Evolutionary conservation across 1,140 invertebrate species (phyloP).

Genomic region (Schlechtendalia chinensis): DNA sequence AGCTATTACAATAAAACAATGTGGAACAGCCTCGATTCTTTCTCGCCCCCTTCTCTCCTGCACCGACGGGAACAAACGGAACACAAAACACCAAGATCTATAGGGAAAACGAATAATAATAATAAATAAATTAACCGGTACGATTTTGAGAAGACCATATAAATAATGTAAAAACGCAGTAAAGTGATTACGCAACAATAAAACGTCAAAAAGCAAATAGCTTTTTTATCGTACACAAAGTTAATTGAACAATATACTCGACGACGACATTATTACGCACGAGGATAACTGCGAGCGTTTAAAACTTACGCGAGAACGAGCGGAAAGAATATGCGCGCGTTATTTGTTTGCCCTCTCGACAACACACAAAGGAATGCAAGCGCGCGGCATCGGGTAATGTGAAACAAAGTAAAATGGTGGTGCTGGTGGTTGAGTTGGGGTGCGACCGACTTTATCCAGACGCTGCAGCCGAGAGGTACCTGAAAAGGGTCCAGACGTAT

Average conservation of each 20-base stretch:
- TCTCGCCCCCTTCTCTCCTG: not conserved
- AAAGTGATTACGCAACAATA: constrained; percentile 31
- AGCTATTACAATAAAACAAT: constrained; percentile 3
- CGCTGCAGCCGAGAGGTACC: constrained; percentile 31
- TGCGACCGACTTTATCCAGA: constrained; percentile 6
- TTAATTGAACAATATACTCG: constrained; percentile 2
- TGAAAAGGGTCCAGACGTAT: constrained; percentile 38
- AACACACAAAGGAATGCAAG: not conserved
- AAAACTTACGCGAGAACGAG: not conserved
- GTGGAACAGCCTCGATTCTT: not conserved
- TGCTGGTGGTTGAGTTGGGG: too few species aligned
- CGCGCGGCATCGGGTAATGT: not conserved
- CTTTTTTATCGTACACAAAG: constrained; percentile 5
- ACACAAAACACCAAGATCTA: not conserved
- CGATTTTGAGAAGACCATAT: not conserved
- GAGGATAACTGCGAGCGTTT: not conserved
- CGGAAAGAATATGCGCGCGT: not conserved
- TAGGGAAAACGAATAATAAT: not conserved
- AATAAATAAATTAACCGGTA: not conserved
- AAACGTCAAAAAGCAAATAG: constrained; percentile 8
- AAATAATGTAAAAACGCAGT: not conserved
- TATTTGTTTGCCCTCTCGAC: not conserved
- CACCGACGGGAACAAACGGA: not conserved
- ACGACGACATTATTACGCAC: not conserved
- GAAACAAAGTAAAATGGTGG: not conserved